Evolutionary conservation across 2,888 invertebrate species (phyloP).

Genomic region (Chironomus riparius): DNA sequence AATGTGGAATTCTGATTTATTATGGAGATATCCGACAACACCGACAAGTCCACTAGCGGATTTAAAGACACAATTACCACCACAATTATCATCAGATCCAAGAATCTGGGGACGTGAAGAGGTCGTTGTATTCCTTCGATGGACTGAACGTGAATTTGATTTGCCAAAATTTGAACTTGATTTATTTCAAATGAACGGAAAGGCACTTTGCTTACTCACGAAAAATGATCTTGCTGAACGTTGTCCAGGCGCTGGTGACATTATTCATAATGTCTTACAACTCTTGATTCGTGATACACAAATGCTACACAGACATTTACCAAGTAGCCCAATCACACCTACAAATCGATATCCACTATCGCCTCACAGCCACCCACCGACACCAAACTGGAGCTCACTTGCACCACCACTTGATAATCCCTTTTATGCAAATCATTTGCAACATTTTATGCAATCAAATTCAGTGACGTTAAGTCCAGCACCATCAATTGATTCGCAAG

Average conservation of each 20-base stretch:
- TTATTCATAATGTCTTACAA: slow-evolving; percentile 85
- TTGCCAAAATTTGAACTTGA: slow-evolving; percentile 86
- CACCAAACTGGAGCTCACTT: slow-evolving; percentile 60
- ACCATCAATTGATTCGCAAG: slow-evolving; percentile 78
- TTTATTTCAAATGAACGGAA: slow-evolving; percentile 95
- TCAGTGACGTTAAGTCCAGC: slow-evolving; percentile 87
- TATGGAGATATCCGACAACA: slow-evolving; percentile 80
- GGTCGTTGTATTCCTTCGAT: slow-evolving; percentile 75
- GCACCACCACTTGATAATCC: slow-evolving; percentile 43
- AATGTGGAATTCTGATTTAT: slow-evolving; percentile 70
- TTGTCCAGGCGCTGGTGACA: slow-evolving; percentile 88
- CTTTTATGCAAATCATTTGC: slow-evolving; percentile 50
- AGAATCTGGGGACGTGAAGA: slow-evolving; percentile 85
- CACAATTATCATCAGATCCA: slow-evolving; percentile 77
- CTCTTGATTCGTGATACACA: slow-evolving; percentile 75
- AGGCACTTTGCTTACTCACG: slow-evolving; percentile 83
- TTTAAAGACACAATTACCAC: slow-evolving; percentile 78
- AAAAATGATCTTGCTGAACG: slow-evolving; percentile 84
- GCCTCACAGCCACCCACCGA: slow-evolving; percentile 72
- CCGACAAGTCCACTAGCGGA: slow-evolving; percentile 71
- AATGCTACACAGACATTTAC: slow-evolving; percentile 67
- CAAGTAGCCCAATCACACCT: slow-evolving; percentile 72
- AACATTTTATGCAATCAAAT: slow-evolving; percentile 69
- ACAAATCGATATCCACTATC: slow-evolving; percentile 73
- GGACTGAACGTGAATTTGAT: slow-evolving; percentile 89